A percentile compares a stretch with the other conserved stretches of the same genome.
phyloP scores from a whole-genome alignment of 2,797 vertebrate genomes.

The Anableps anableps region DNA sequence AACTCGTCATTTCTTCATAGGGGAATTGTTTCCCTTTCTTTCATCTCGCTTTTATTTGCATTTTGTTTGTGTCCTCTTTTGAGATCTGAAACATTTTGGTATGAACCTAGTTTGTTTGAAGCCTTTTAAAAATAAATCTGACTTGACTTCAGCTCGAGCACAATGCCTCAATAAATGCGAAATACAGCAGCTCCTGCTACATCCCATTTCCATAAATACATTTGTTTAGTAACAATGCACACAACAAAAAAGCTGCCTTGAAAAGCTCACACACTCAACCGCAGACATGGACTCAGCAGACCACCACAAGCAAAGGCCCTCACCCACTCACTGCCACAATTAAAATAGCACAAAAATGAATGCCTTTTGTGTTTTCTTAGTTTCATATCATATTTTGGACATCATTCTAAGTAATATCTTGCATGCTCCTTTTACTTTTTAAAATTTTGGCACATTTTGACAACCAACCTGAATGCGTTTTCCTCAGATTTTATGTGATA shows the following conservation, averaged over 20 bases:
- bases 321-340: slow-evolving; percentile 44
- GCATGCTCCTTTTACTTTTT: neutral
- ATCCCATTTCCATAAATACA: slow-evolving; percentile 53
- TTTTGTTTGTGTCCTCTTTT: slow-evolving; percentile 51
- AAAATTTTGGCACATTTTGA: neutral
- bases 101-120: slow-evolving; percentile 62
- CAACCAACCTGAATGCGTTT: neutral
- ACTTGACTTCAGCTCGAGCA: slow-evolving; percentile 40
- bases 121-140: slow-evolving; percentile 61
- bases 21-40: slow-evolving; percentile 38
- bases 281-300: slow-evolving; percentile 25
- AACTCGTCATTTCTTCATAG: slow-evolving; percentile 23
- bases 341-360: slow-evolving; percentile 47
- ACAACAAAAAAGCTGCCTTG: slow-evolving; percentile 20
- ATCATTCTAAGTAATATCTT: slow-evolving; percentile 60
- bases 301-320: slow-evolving; percentile 17
- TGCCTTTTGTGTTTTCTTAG: slow-evolving; percentile 36
- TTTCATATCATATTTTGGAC: slow-evolving; percentile 63
- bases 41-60: slow-evolving; percentile 54
- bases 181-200: slow-evolving; percentile 40
- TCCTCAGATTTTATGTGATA: neutral
- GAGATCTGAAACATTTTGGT: slow-evolving; percentile 49
- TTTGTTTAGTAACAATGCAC: slow-evolving; percentile 46
- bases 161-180: slow-evolving; percentile 39
- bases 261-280: neutral